Percentiles rank a stretch among this genome's conserved stretches.
Evolutionary conservation across 2,888 invertebrate species (phyloP).

Genomic region (Acleris emargana): DNA sequence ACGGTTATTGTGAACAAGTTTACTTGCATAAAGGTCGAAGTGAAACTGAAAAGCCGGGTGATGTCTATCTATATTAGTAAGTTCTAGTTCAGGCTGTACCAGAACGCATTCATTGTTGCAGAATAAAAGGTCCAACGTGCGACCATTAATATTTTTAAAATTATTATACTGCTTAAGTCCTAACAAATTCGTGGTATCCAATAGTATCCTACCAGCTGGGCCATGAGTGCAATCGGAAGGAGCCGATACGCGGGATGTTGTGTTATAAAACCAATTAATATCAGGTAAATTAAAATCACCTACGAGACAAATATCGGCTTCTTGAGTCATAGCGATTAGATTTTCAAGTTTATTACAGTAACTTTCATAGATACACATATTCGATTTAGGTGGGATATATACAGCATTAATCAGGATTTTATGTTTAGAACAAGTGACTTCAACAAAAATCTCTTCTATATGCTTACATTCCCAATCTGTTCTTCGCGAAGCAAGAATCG

Average conservation of each 20-base stretch:
- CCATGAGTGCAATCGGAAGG: not conserved
- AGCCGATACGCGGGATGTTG: not conserved
- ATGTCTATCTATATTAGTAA: constrained; percentile 11
- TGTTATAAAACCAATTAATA: not conserved
- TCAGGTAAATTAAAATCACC: constrained; percentile 7
- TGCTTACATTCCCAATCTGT: not conserved
- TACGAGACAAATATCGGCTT: not conserved
- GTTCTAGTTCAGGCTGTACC: not conserved
- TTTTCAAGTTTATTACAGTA: constrained; percentile 10
- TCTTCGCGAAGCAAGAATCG: not conserved
- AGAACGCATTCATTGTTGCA: not conserved
- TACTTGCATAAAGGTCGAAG: not conserved
- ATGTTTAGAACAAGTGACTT: not conserved
- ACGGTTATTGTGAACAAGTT: not conserved
- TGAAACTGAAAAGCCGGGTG: constrained; percentile 6
- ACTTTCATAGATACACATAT: not conserved
- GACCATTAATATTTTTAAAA: not conserved
- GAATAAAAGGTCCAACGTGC: constrained; percentile 4
- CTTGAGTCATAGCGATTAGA: not conserved
- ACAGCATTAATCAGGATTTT: constrained; percentile 9
- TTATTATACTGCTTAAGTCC: constrained; percentile 9
- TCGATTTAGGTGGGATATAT: constrained; percentile 9
- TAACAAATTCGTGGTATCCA: not conserved
- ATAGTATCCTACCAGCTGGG: not conserved
- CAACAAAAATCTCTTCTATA: constrained; percentile 10